Percentiles rank a stretch among this genome's conserved stretches.
These are phyloP conservation scores for Chromis chromis DNA, from an alignment of 2,797 vertebrate species.

Conservation along the genomic window DNA sequence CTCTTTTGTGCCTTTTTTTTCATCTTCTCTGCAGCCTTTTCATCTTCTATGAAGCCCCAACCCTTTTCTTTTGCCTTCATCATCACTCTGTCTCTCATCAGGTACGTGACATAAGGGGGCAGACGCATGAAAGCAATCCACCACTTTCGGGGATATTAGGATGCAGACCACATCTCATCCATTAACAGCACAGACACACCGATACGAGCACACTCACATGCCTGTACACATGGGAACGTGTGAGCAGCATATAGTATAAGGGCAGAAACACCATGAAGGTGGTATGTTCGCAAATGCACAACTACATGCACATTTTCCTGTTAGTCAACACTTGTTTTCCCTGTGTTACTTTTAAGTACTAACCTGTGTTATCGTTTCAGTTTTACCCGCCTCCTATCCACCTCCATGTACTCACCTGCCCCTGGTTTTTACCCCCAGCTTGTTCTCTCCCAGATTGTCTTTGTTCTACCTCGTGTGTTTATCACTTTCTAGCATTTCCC, in stretches of 20 bases:
- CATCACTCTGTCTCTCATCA: slow-evolving; percentile 40
- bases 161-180: slow-evolving; percentile 32
- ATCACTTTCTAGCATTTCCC: no score
- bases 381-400: no score
- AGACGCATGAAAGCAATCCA: slow-evolving; percentile 48
- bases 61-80: slow-evolving; percentile 26
- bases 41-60: not conserved
- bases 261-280: slow-evolving; percentile 22
- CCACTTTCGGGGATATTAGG: slow-evolving; percentile 38
- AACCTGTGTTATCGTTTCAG: no score
- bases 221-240: slow-evolving; percentile 8
- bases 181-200: slow-evolving; percentile 32
- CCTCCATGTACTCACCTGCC: no score
- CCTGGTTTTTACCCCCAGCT: no score
- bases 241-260: slow-evolving; percentile 4
- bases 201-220: not conserved
- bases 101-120: slow-evolving; percentile 37
- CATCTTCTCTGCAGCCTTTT: slow-evolving; percentile 14
- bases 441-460: no score
- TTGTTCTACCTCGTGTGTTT: no score
- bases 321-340: no score
- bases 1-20: slow-evolving; percentile 23
- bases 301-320: slow-evolving; percentile 12
- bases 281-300: slow-evolving; percentile 8
- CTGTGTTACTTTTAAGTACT: no score